These are phyloP conservation scores for Perizoma flavofasciatum DNA, from an alignment of 2,888 invertebrate species.

Conservation along the genomic window DNA sequence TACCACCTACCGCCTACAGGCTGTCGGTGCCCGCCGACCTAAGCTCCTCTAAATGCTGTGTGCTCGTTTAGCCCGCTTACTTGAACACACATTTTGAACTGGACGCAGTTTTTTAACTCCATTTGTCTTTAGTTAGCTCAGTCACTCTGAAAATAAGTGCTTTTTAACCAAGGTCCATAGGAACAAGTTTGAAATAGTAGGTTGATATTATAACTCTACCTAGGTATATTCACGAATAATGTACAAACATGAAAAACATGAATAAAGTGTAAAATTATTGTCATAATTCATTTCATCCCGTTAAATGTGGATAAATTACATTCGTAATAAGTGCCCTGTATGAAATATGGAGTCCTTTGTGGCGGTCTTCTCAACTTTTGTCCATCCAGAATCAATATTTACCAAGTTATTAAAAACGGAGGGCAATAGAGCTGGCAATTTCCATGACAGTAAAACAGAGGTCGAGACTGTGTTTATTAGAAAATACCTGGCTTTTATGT, in stretches of 20 bases:
- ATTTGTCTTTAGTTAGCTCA: neutral
- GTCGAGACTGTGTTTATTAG: conserved; percentile 58
- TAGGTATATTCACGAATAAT: neutral
- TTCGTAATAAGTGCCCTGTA: conserved; percentile 13
- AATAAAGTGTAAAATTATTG: conserved; percentile 15
- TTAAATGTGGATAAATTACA: conserved; percentile 23
- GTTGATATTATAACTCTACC: too few species aligned
- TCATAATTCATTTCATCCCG: conserved; percentile 22
- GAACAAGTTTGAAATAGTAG: too few species aligned
- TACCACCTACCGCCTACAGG: conserved; percentile 53
- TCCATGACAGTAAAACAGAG: conserved; percentile 33
- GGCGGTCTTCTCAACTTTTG: conserved; percentile 19
- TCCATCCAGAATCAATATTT: conserved; percentile 30
- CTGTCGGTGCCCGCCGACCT: conserved; percentile 37
- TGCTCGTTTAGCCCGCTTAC: conserved; percentile 26
- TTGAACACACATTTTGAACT: conserved; percentile 20
- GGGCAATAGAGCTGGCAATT: conserved; percentile 27
- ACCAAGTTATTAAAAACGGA: conserved; percentile 30
- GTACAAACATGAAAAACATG: conserved; percentile 19
- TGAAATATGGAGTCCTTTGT: conserved; percentile 27
- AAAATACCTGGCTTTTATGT: conserved; percentile 64
- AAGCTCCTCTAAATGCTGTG: conserved; percentile 38
- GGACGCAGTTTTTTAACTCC: conserved; percentile 6
- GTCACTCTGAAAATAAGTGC: neutral
- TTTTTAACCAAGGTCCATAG: too few species aligned